Conservation (phyloP, 2,888 invertebrate species). For the Hirtodrosophila confusa region DNA sequence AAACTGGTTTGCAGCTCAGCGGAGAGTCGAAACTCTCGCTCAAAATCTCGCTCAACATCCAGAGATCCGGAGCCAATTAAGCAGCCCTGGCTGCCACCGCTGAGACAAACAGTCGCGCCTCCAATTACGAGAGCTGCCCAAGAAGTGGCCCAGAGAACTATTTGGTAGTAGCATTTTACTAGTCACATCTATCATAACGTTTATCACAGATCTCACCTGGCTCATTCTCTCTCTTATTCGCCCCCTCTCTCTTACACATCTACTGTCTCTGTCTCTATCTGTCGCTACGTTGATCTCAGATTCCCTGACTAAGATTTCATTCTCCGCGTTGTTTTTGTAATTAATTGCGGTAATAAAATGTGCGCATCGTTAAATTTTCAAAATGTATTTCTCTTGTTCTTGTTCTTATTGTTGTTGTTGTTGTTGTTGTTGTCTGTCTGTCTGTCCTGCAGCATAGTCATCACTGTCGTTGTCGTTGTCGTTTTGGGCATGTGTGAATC, state of each 20-base stretch:
- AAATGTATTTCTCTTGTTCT: slow-evolving; percentile 75
- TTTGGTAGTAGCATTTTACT: slow-evolving; percentile 79
- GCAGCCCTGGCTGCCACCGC: slow-evolving; percentile 54
- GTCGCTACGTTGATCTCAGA: slow-evolving; percentile 41
- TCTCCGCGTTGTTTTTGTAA: slow-evolving; percentile 76
- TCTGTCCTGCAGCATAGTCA: slow-evolving; percentile 22
- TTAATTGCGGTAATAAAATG: slow-evolving; percentile 83
- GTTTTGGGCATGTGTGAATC: slow-evolving; percentile 70
- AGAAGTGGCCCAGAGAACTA: slow-evolving; percentile 55
- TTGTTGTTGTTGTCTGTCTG: slow-evolving; percentile 21
- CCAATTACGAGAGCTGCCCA: slow-evolving; percentile 64
- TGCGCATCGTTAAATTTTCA: slow-evolving; percentile 79
- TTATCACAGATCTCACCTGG: slow-evolving; percentile 55
- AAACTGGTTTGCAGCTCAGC: slow-evolving; percentile 54
- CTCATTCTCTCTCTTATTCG: slow-evolving; percentile 19
- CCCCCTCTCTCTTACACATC: slow-evolving; percentile 15
- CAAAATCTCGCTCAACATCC: slow-evolving; percentile 13
- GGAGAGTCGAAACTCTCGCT: slow-evolving; percentile 8
- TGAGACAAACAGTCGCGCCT: slow-evolving; percentile 73
- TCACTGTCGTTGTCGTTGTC: slow-evolving; percentile 34
- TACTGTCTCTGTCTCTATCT: slow-evolving; percentile 11
- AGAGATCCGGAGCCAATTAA: slow-evolving; percentile 54
- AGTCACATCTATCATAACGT: slow-evolving; percentile 78
- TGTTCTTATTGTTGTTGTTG: slow-evolving; percentile 23
- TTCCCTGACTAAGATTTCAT: slow-evolving; percentile 66